Evolutionary conservation across 2,888 invertebrate genomes (phyloP), one percentile per base, ranked within the genome.

Genomic region (Torymus aiolomorphi): DNA sequence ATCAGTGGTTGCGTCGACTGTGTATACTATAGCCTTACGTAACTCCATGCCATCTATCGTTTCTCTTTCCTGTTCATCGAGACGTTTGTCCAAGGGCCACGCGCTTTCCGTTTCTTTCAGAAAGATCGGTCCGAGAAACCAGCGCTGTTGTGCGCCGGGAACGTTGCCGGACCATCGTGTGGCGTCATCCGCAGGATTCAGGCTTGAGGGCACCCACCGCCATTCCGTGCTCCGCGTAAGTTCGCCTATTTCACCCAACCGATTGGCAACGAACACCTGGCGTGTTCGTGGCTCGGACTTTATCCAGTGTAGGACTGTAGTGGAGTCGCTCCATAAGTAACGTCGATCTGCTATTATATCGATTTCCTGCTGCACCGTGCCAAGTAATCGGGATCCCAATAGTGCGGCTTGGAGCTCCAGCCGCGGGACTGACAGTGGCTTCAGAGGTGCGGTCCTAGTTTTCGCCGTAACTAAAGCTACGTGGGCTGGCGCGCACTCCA

Each of bases 251-350:
- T 67, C 67, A 20, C 52, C 67, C n/a, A 54, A 54, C 2, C 67
- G 67, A 42, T 67, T 16, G 2, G 56, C 69, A 18, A 57, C 69
- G 31, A 56, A 56, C 3, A 56, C n/a, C 31, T 69, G 42, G 12
- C 8, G 3, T 18, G 42, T n/a, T 14, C 42, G 14, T 42, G 63
- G 31, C n/a, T 42, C 42, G 10, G 42, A 0, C 1, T 2, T 18
- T 20, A 61, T 61, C 61, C 61, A 61, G 8, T 52, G 14, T 13
- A 67, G 3, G 12, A 18, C 0, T 13, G 20, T 18, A 4, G 67
- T 13, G 12, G 54, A 73, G 54, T 73, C 63, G 3, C 31, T 18
- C 73, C 56, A 73, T 12, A 63, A 63, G 11, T 16, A 12, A n/a
- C n/a, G 16, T 1, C 16, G 14, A 4, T n/a, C 16, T 2, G 54